These are phyloP conservation scores for Monoplex corrugatus DNA, from an alignment of 2,888 invertebrate genomes.

Conservation along the genomic window DNA sequence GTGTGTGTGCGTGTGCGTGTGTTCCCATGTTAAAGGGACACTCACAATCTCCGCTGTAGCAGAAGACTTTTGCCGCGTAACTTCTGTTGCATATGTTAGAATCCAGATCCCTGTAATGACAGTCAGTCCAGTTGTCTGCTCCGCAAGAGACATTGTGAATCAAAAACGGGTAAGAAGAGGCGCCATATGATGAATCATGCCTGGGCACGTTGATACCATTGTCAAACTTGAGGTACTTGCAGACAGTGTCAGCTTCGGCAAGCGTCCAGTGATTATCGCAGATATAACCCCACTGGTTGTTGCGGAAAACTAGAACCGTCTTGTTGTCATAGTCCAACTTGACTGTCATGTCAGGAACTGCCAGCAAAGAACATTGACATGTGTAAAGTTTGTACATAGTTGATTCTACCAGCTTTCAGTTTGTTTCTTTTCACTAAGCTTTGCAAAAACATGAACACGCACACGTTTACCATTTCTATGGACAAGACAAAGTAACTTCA, in stretches of 20 bases:
- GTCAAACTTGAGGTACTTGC: slow-evolving; percentile 70
- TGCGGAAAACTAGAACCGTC: slow-evolving; percentile 65
- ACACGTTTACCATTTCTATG: too few species aligned
- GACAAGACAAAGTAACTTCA: too few species aligned
- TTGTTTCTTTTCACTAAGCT: too few species aligned
- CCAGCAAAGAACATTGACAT: too few species aligned
- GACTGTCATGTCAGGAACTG: slow-evolving; percentile 26
- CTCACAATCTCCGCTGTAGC: slow-evolving; percentile 31
- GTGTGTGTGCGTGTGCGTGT: too few species aligned
- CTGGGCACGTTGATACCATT: not conserved
- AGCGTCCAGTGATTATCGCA: slow-evolving; percentile 67
- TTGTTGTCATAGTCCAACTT: slow-evolving; percentile 55
- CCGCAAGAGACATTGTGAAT: slow-evolving; percentile 28
- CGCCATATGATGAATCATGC: too few species aligned
- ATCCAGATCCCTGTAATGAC: not conserved
- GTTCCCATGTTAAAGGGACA: too few species aligned
- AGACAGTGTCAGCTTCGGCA: slow-evolving; percentile 66
- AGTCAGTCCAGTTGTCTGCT: not conserved
- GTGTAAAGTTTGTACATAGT: too few species aligned
- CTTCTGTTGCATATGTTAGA: not conserved
- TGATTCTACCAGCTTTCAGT: too few species aligned
- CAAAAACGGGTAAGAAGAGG: not conserved
- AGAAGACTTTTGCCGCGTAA: not conserved
- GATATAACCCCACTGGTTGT: slow-evolving; percentile 68
- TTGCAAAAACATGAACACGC: too few species aligned